A percentile compares a stretch with the other conserved stretches of the same genome.
Evolutionary conservation across 2,113 vertebrate species (phyloP).

Genomic region (Pseudorhombus dupliciocellatus): DNA sequence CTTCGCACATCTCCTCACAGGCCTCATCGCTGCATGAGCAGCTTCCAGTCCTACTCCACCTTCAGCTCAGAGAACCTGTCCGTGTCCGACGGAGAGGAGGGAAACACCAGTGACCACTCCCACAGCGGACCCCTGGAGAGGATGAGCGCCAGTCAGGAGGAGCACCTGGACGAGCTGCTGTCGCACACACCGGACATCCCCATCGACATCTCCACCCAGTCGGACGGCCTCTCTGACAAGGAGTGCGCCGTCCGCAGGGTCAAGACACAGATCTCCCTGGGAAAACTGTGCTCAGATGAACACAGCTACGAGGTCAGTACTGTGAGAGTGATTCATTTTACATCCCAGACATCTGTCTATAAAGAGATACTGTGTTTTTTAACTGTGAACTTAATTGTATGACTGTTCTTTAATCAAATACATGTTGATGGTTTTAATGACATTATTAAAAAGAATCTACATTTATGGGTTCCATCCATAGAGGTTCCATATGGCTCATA

Average conservation of each 20-base stretch:
- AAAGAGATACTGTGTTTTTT: too few species aligned
- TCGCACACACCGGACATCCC: slow-evolving; percentile 96
- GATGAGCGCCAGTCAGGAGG: slow-evolving; percentile 85
- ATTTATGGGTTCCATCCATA: too few species aligned
- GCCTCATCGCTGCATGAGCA: slow-evolving; percentile 95
- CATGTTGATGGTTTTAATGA: too few species aligned
- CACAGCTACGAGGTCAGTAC: slow-evolving; percentile 90
- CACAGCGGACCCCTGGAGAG: slow-evolving; percentile 90
- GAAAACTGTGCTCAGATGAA: slow-evolving; percentile 93
- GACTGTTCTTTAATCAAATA: too few species aligned
- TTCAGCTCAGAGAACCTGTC: slow-evolving; percentile 99
- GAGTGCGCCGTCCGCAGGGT: slow-evolving; percentile 96
- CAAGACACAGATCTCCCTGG: slow-evolving; percentile 98
- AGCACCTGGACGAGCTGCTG: slow-evolving; percentile 90
- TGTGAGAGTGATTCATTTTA: background rate
- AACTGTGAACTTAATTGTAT: too few species aligned
- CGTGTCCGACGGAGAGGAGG: slow-evolving; percentile 96
- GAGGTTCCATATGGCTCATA: too few species aligned
- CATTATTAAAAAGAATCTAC: too few species aligned
- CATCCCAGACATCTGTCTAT: background rate
- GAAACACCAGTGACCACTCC: slow-evolving; percentile 97
- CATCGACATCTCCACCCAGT: slow-evolving; percentile 98
- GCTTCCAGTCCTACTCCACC: slow-evolving; percentile 97
- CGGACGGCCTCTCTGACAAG: slow-evolving; percentile 96
- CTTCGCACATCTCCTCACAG: slow-evolving; percentile 61